Evolutionary conservation across 2,113 vertebrate species (phyloP).

Genomic region (Micronycteris hirsuta): DNA sequence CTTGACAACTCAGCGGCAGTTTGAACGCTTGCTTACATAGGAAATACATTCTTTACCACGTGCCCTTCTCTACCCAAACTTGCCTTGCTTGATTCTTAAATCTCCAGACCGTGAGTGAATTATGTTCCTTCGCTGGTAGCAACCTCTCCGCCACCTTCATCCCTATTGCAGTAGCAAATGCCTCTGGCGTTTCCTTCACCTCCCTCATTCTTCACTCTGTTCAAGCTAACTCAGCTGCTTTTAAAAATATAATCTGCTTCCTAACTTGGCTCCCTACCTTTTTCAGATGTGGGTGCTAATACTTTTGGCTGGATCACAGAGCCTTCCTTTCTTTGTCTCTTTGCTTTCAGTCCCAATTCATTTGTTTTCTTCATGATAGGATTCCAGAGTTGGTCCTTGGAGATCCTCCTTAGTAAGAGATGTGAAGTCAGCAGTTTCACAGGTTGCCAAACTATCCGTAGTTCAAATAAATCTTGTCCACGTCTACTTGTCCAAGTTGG

Average conservation of each 20-base stretch:
- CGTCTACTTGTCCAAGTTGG: neutral
- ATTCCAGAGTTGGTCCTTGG: neutral
- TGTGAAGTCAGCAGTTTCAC: neutral
- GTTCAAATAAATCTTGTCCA: neutral
- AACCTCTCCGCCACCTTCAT: neutral
- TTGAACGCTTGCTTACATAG: neutral
- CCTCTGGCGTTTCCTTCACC: neutral
- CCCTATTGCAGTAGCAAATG: neutral
- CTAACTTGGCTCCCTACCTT: neutral
- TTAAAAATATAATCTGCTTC: neutral
- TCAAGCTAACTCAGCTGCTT: neutral
- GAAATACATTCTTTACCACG: neutral
- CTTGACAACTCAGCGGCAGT: neutral
- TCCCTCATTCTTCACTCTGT: neutral
- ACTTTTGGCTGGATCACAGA: neutral
- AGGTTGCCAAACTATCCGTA: neutral
- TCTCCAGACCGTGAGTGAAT: neutral
- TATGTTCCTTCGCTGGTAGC: neutral
- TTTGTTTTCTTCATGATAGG: neutral
- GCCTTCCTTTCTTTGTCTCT: neutral
- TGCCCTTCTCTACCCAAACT: neutral
- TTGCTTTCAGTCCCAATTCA: neutral
- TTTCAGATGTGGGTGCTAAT: neutral
- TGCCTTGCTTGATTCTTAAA: neutral
- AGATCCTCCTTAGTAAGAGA: neutral